These are phyloP conservation scores for Habrosyne pyritoides DNA, from an alignment of 2,888 invertebrate genomes.

Conservation along the genomic window DNA sequence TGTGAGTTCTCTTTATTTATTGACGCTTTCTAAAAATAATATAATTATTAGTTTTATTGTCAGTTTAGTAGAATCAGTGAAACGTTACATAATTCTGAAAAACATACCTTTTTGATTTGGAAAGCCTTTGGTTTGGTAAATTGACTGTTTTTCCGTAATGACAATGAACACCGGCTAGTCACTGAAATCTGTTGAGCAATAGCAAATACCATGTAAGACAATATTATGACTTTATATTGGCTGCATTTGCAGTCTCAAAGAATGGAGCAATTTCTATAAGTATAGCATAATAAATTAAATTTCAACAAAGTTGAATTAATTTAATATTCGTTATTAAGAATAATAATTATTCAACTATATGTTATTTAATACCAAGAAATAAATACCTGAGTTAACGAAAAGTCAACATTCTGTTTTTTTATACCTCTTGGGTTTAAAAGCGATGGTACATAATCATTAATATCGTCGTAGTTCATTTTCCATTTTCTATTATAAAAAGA, in stretches of 20 bases:
- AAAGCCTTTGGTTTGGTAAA: constrained; percentile 22
- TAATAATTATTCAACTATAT: too few relatives aligned
- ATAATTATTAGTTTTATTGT: background rate
- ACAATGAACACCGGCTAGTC: constrained; percentile 53
- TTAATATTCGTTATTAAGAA: too few relatives aligned
- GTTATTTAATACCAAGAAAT: too few relatives aligned
- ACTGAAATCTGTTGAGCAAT: constrained; percentile 47
- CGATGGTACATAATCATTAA: constrained; percentile 64
- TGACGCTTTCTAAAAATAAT: constrained; percentile 33
- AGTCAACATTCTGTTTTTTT: constrained; percentile 41
- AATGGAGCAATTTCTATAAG: too few relatives aligned
- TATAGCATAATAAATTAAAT: too few relatives aligned
- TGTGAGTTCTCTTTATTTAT: constrained; percentile 44
- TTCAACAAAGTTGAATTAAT: too few relatives aligned
- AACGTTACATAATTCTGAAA: background rate
- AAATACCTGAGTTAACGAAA: constrained; percentile 61
- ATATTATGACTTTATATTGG: too few relatives aligned
- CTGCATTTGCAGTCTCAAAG: too few relatives aligned
- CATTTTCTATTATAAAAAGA: too few relatives aligned
- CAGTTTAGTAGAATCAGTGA: background rate
- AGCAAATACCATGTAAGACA: too few relatives aligned
- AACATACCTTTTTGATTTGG: constrained; percentile 24
- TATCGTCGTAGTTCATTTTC: constrained; percentile 52
- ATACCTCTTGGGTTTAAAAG: constrained; percentile 61
- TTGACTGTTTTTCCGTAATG: constrained; percentile 44